Base-by-base conservation (phyloP, 2,888 invertebrate species). In the Bursaphelenchus okinawaensis region DNA sequence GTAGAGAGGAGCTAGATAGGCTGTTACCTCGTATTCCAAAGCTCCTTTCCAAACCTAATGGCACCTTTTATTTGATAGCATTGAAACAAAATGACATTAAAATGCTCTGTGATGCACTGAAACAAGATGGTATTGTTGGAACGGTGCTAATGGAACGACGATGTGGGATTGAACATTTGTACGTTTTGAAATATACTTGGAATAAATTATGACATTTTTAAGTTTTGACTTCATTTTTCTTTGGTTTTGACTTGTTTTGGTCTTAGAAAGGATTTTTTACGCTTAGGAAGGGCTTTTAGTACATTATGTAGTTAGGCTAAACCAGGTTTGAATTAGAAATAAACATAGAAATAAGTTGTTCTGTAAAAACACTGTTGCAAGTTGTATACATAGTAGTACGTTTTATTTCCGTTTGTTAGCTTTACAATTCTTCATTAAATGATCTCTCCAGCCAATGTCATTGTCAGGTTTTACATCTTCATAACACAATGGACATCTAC, bases 401-500 rank as follows among this genome's bases (percentile, higher is more conserved):
- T 12, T n/a, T 54, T 20, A 29, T 28, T 68, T 26, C 9, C 68
- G 57, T 16, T 31, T 26, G 55, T 68, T 68, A 22, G 67, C 62
- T 19, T 51, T 22, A 55, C 72, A 72, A 26, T 67, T 40, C 22
- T 81, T 81, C 79, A 84, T 83, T n/a, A 84, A 70, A 69, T 84
- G 84, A 16, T 76, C 72, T 81, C 84, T 23, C 92, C 92, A 93
- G 20, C 90, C 90, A 60, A 90, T 87, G 79, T 91, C 90, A 28
- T 67, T 73, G 29, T 85, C 84, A 1, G 80, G 75, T 19, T 89
- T 87, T 1, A 93, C 88, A 83, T 91, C 90, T 68, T 87, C 87
- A 77, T 90, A 89, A 82, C 93, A 93, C 68, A 93, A 87, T 0
- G 92, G 92, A 82, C 93, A 93, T 75, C 90, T 89, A 83, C 89